Evolutionary conservation across 2,113 vertebrate genomes (phyloP).

Genomic region (Ictidomys tridecemlineatus): DNA sequence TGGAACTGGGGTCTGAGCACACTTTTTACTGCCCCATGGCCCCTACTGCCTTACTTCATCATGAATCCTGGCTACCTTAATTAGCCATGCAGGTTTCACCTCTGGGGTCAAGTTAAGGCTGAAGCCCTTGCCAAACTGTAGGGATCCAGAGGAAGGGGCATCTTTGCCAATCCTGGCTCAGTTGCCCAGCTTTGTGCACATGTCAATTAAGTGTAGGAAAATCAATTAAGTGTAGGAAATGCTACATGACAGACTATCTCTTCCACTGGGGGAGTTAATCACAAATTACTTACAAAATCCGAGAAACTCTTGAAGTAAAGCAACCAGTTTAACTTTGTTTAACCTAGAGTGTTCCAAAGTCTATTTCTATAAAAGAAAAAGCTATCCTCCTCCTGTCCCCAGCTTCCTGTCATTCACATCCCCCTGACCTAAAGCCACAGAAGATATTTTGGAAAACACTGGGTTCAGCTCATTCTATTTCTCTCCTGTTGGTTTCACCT

Average conservation of each 20-base stretch:
- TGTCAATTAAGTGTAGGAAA: no score
- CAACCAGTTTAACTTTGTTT: not conserved
- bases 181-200: not conserved
- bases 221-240: not conserved
- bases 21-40: not conserved
- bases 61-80: not conserved
- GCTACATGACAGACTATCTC: not conserved
- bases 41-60: not conserved
- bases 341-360: slow-evolving; percentile 16
- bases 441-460: not conserved
- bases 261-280: not conserved
- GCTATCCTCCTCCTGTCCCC: rapidly evolving
- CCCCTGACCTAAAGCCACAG: not conserved
- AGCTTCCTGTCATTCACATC: not conserved
- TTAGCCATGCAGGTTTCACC: not conserved
- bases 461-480: not conserved
- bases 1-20: no score
- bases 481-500: not conserved
- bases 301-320: not conserved
- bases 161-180: not conserved
- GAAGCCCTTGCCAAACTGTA: not conserved
- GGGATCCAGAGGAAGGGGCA: not conserved
- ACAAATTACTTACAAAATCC: not conserved
- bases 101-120: not conserved
- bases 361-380: not conserved